Evolutionary conservation across 2,797 vertebrate genomes (phyloP), one percentile per base, ranked within the genome.

Genomic region (Gephyroberyx darwinii): DNA sequence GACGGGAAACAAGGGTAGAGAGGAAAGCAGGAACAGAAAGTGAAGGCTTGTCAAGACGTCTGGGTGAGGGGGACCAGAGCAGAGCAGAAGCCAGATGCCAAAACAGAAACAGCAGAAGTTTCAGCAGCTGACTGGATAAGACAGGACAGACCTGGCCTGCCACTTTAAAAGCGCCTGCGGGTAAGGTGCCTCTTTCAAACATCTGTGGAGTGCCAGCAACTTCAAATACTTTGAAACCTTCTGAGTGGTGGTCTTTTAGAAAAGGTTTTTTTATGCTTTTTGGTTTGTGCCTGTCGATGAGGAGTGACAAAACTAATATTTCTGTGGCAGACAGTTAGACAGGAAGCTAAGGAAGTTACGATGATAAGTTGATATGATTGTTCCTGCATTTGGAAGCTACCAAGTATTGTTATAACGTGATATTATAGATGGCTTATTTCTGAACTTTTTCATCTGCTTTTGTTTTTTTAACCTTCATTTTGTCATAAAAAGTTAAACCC

Each of bases 21-120:
- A 81, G 75, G 63, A 74, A 88, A 92, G 88, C 83, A 88, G 89
- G 90, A 92, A 92, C 88, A 90, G 90, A 92, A 91, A 92, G 88
- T 90, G 86, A 90, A 86, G 86, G 77, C 81, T 81, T 87, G 88
- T 89, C 86, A 89, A 86, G 79, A 88, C 88, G 83, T 86, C 77
- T 90, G 80, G 80, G 77, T 85, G 82, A 89, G 50, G 67, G 77
- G 63, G 80, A 81, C 74, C 68, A 85, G 82, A 79, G 41, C 60
- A 75, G 72, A 83, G 69, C 67, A 81, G 54, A 72, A 82, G 64
- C 73, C 77, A 69, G 65, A 77, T 76, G 74, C 59, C 81, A 80
- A 77, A 88, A 79, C 53, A 82, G 77, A 78, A 77, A 70, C 71
- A 71, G 54, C 74, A 81, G 72, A 83, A 41, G 77, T 86, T 43